Base-by-base conservation (phyloP, 2,113 vertebrate species). In the Capricornis sumatraensis region DNA sequence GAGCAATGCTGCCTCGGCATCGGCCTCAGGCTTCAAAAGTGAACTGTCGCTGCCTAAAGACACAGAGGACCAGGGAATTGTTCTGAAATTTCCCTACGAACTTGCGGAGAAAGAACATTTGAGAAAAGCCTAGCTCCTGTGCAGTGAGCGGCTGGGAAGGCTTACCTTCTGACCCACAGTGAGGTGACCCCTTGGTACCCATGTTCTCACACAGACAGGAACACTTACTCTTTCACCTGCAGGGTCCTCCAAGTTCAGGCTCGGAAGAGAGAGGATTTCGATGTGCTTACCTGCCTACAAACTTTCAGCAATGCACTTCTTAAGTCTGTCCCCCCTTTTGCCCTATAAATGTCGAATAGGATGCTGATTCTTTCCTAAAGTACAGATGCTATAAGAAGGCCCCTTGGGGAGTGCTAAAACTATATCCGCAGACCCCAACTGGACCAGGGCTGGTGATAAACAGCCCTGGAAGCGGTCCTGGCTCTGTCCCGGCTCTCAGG, bases 1-100 rank as follows among this genome's bases (percentile, higher is more conserved):
- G 90, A 91, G 95, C 9, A 50, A 90, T 33, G 58, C 88, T 94
- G 96, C 96, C 94, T 97, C 94, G 84, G n/a, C 97, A 96, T 97
- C 2, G n/a, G 40, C 45, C 43, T 33, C 2, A 19, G 87, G 36
- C 95, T 98, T 97, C 79, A 79, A 76, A 98, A 93, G 74, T 47
- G 87, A 96, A 97, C 94, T 43, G 60, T 30, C 0, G 1, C 53
- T 7, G 76, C 50, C 52, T 60, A 89, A 71, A 87, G 81, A 57
- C 0, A 5, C 74, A 10, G n/a, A 45, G 36, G 55, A 43, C 74
- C 11, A 64, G 50, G 30, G 67, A 55, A 74, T 11, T 45, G 43
- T 40, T 67, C 62, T 36, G 14, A 33, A 33, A 79, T 92, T 57
- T 94, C 96, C 57, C 10, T 4, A 79, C 43, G 62, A 96, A 85